Evolutionary conservation across 2,113 vertebrate genomes (phyloP), one percentile per base, ranked within the genome.

Genomic region (Aptenodytes forsteri): DNA sequence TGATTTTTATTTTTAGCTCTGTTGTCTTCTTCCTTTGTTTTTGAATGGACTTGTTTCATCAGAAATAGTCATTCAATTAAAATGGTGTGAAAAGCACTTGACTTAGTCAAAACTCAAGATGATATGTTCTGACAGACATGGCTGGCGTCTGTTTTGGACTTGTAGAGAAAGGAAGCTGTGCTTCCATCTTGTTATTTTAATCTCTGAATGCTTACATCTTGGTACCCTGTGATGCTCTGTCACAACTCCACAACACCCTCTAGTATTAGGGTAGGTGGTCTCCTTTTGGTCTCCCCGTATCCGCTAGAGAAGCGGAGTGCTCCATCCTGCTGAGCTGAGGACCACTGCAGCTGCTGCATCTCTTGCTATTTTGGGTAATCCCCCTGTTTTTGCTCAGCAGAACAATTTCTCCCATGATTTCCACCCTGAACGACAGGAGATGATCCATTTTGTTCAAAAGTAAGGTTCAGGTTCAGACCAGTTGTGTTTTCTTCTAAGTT

Each of bases 231-330:
- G 2, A 15, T 70, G 46, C 11, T 49, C 17, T 29, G 20, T 69
- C 25, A 6, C 32, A 70, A 8, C n/a, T n/a, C 38, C 61, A 7
- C 7, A 7, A 22, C 18, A 36, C 10, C 19, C 29, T 26, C 9
- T 21, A 10, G 16, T 7, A 16, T 26, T 72, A 44, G 52, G 18
- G 58, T 32, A 34, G 21, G 29, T 29, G 18, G 7, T 69, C 16
- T 61, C 50, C 34, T 47, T 54, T 29, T 44, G 15, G 10, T 42
- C 1, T 73, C 54, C 20, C 7, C 2, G 0, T 30, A 20, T 7
- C 30, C 0, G 1, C 26, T n/a, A 9, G 17, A 59, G 40, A 65
- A n/a, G 20, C 2, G 1, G 18, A 19, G 9, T 47, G 38, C 44
- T 76, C 26, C 9, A 8, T 22, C 11, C 23, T 21, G 6, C 30